These are phyloP conservation scores for Cecropterus lyciades DNA, from an alignment of 1,140 invertebrate genomes.

Conservation along the genomic window DNA sequence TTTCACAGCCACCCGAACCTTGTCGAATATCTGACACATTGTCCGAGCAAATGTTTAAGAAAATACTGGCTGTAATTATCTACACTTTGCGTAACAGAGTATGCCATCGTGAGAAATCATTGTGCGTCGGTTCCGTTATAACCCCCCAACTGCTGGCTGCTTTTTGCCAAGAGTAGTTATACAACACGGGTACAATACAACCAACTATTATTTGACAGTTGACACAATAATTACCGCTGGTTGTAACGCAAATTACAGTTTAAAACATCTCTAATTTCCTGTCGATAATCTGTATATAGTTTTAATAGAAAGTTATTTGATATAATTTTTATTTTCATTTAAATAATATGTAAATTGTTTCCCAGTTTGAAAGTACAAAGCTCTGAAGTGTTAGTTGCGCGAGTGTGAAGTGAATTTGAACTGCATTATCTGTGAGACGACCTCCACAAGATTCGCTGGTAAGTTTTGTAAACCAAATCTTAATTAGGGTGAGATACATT, in stretches of 20 bases:
- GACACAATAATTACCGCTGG: constrained; percentile 21
- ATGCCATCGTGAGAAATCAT: constrained; percentile 35
- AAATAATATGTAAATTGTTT: constrained; percentile 13
- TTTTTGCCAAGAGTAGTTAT: constrained; percentile 19
- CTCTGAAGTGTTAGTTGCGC: constrained; percentile 16
- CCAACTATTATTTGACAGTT: constrained; percentile 24
- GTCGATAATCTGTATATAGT: not conserved
- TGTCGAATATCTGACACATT: constrained; percentile 37
- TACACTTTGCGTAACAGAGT: constrained; percentile 33
- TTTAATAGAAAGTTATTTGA: constrained; percentile 2
- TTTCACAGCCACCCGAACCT: constrained; percentile 30
- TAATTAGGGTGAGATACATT: not conserved
- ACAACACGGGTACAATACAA: constrained; percentile 27
- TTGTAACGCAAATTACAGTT: not conserved
- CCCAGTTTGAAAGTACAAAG: constrained; percentile 36
- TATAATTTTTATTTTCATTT: constrained; percentile 1
- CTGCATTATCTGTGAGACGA: constrained; percentile 29
- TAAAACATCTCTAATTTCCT: not conserved
- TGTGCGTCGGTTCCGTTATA: constrained; percentile 28
- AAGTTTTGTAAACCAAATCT: constrained; percentile 10
- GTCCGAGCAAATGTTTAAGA: constrained; percentile 26
- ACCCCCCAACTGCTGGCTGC: constrained; percentile 13
- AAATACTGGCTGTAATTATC: constrained; percentile 22
- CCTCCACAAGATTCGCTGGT: constrained; percentile 14
- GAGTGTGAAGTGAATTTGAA: constrained; percentile 27